A percentile compares a stretch with the other conserved stretches of the same genome.
phyloP scores from a whole-genome alignment of 2,888 invertebrate species.

The Megaustenia siamemsis region DNA sequence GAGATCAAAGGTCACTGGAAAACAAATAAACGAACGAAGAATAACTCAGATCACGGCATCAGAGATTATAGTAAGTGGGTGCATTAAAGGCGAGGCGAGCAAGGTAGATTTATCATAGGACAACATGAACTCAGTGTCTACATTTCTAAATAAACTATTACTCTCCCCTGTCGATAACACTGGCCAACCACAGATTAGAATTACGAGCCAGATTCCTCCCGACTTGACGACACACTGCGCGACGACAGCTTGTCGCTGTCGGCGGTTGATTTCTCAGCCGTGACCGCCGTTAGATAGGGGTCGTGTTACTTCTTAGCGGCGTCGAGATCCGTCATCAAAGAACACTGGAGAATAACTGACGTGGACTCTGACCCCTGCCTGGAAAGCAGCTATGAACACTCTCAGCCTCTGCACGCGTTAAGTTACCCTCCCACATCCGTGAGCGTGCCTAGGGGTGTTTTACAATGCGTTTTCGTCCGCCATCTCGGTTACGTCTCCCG shows the following conservation, averaged over 20 bases:
- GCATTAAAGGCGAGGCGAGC: too few species aligned
- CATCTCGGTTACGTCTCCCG: conserved; percentile 48
- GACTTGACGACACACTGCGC: background rate
- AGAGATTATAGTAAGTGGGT: too few species aligned
- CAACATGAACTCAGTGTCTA: too few species aligned
- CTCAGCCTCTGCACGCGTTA: conserved; percentile 37
- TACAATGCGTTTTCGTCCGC: conserved; percentile 7
- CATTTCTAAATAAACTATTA: too few species aligned
- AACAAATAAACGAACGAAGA: too few species aligned
- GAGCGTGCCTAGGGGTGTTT: conserved; percentile 41
- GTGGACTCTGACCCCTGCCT: background rate
- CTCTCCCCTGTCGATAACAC: too few species aligned
- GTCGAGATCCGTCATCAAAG: conserved; percentile 9
- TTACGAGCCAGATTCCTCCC: background rate
- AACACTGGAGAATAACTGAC: background rate
- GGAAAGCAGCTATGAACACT: conserved; percentile 17
- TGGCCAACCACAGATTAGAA: background rate
- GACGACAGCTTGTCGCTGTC: background rate
- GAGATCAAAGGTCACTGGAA: too few species aligned
- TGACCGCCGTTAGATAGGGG: background rate
- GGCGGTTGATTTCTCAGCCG: background rate
- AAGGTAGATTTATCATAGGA: too few species aligned
- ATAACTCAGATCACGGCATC: too few species aligned
- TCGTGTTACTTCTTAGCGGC: background rate
- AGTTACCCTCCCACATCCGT: conserved; percentile 49